phyloP scores from a whole-genome alignment of 2,797 vertebrate species.

The Gymnothorax javanicus region DNA sequence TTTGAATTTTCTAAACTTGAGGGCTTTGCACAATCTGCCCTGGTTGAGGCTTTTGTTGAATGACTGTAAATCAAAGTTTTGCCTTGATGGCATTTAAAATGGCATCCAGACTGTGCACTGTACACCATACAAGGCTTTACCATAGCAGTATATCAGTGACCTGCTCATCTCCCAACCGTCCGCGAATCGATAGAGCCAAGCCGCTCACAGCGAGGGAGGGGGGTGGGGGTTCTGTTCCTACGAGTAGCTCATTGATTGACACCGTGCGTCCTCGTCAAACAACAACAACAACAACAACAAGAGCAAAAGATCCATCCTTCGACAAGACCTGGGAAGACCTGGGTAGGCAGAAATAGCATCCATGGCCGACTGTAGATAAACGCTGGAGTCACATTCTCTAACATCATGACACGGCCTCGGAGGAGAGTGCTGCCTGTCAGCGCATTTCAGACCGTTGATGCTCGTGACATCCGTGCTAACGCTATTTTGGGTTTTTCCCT shows the following conservation, averaged over 20 bases:
- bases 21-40: background rate
- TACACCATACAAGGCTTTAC: background rate
- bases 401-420: background rate
- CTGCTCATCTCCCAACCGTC: background rate
- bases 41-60: background rate
- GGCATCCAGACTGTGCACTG: background rate
- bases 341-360: background rate
- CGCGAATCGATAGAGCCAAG: slow-evolving; percentile 69
- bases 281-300: slow-evolving; percentile 47
- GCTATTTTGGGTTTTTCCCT: background rate
- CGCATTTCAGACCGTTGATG: background rate
- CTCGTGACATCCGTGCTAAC: background rate
- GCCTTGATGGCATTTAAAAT: background rate
- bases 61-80: background rate
- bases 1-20: too few species aligned
- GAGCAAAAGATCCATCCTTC: background rate
- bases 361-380: background rate
- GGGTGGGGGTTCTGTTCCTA: background rate
- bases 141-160: background rate
- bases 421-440: background rate
- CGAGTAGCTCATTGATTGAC: slow-evolving; percentile 68
- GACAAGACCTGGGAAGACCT: background rate
- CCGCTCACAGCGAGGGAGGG: slow-evolving; percentile 47
- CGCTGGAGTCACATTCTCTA: background rate
- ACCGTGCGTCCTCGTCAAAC: slow-evolving; percentile 70